Evolutionary conservation across 2,888 invertebrate species (phyloP).

Genomic region (Allacma fusca): DNA sequence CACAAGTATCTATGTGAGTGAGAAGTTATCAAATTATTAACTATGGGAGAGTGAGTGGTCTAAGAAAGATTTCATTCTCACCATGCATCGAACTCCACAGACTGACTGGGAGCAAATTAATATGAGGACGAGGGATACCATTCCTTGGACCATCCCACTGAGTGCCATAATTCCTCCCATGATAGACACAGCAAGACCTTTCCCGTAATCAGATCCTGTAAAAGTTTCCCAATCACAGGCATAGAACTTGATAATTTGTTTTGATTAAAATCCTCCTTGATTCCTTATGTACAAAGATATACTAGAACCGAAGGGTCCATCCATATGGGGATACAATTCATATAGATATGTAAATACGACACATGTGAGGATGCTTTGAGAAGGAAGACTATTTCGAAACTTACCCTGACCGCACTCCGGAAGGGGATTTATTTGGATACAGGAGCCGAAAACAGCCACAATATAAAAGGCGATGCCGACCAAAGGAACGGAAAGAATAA

Average conservation of each 20-base stretch:
- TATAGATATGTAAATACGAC: too few species aligned
- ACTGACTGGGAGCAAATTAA: slow-evolving; percentile 59
- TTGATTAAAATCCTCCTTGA: neutral
- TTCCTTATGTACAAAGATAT: too few species aligned
- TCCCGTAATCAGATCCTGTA: slow-evolving; percentile 36
- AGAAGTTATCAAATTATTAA: too few species aligned
- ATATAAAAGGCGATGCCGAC: slow-evolving; percentile 58
- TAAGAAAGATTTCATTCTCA: slow-evolving; percentile 44
- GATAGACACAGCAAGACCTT: slow-evolving; percentile 51
- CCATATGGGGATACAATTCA: too few species aligned
- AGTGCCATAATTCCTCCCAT: slow-evolving; percentile 58
- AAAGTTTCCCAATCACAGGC: neutral
- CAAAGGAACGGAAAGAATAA: slow-evolving; percentile 56
- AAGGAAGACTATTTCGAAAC: too few species aligned
- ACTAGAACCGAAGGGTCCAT: too few species aligned
- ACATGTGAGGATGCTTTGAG: too few species aligned
- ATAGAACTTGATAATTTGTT: neutral
- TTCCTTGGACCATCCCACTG: slow-evolving; percentile 56
- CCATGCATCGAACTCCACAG: slow-evolving; percentile 60
- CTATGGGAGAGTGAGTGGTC: neutral
- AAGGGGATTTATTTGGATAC: slow-evolving; percentile 54
- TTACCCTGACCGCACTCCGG: slow-evolving; percentile 50
- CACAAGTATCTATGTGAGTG: too few species aligned
- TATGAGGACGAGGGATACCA: slow-evolving; percentile 56
- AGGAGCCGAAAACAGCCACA: slow-evolving; percentile 59